These are phyloP conservation scores for Dipodomys stephensi DNA, from an alignment of 2,113 vertebrate genomes.

Conservation along the genomic window DNA sequence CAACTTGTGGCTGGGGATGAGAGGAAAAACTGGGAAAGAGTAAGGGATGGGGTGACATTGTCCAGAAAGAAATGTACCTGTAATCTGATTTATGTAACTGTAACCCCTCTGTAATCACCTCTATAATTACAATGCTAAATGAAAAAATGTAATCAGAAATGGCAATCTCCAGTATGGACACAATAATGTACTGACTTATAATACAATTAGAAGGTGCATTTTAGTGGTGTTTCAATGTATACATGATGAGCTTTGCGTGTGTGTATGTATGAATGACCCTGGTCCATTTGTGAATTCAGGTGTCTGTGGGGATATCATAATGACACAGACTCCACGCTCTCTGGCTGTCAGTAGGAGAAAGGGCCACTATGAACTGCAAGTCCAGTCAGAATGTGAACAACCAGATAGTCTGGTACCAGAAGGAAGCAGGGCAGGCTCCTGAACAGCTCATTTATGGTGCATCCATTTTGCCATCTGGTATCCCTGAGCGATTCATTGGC, in stretches of 20 bases:
- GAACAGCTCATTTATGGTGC: too few relatives aligned
- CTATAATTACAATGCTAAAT: too few relatives aligned
- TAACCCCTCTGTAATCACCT: too few relatives aligned
- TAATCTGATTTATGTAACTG: too few relatives aligned
- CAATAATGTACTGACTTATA: background rate
- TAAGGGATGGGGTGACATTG: too few relatives aligned
- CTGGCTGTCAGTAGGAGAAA: background rate
- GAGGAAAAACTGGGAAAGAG: too few relatives aligned
- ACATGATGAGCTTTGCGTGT: background rate
- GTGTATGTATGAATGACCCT: background rate
- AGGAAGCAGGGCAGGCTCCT: background rate
- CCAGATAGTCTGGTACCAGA: background rate
- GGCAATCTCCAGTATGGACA: background rate
- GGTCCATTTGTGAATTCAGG: background rate
- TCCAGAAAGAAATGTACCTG: too few relatives aligned
- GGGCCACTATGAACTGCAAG: slow-evolving; percentile 52
- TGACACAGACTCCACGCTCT: background rate
- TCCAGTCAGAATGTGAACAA: rapidly evolving
- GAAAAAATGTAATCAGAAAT: background rate
- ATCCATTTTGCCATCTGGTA: too few relatives aligned
- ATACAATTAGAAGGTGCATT: background rate
- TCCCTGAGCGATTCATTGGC: background rate
- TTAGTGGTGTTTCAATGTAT: background rate
- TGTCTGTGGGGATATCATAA: background rate
- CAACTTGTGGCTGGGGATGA: too few relatives aligned